Conservation (phyloP, 2,797 vertebrate genomes). For the Trachops cirrhosus region DNA sequence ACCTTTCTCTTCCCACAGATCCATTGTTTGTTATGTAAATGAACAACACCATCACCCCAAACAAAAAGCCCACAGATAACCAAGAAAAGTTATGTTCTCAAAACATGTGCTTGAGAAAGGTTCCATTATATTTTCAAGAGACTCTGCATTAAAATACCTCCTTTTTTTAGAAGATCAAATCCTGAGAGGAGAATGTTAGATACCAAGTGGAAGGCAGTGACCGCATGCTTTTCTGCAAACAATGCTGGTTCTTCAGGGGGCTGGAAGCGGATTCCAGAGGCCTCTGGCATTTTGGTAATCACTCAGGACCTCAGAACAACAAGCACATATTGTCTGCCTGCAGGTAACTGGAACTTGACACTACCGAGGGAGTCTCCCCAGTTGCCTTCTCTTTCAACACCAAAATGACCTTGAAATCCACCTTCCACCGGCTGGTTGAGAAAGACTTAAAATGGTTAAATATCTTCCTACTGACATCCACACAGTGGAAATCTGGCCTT, state of each 20-base stretch:
- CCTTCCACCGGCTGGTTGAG: neutral
- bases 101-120: neutral
- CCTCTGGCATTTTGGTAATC: neutral
- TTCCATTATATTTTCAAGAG: neutral
- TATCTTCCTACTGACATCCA: neutral
- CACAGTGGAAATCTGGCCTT: neutral
- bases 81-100: too few relatives aligned
- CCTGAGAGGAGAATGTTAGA: neutral
- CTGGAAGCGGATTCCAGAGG: neutral
- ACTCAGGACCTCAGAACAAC: neutral
- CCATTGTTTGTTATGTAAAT: slow-evolving; percentile 1
- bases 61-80: neutral
- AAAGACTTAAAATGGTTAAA: neutral
- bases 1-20: neutral
- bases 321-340: neutral
- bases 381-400: neutral
- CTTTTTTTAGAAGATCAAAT: neutral
- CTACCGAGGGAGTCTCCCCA: neutral
- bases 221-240: neutral
- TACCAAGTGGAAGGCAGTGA: neutral
- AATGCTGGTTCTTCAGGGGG: neutral
- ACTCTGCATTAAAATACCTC: neutral
- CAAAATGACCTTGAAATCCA: neutral
- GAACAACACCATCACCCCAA: neutral
- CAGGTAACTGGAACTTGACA: neutral